Percentiles rank a stretch among this genome's conserved stretches.
Evolutionary conservation across 2,888 invertebrate genomes (phyloP).

Genomic region (Amphipoea oculea): DNA sequence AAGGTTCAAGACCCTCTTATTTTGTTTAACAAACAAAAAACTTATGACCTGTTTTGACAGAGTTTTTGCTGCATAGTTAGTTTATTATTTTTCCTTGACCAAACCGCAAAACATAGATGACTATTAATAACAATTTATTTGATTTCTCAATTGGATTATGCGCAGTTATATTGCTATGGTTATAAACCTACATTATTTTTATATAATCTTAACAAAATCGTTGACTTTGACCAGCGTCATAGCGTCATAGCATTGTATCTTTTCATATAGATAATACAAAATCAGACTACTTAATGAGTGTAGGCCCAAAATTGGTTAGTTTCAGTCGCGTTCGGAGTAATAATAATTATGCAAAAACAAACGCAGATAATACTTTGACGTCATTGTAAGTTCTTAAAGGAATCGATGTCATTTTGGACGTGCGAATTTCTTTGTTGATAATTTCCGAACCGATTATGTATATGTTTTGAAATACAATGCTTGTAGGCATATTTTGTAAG

Average conservation of each 20-base stretch:
- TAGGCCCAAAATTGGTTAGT: not conserved
- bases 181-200: not conserved
- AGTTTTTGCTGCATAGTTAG: slow-evolving; percentile 36
- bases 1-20: slow-evolving; percentile 8
- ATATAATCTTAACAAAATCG: not conserved
- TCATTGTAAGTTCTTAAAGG: slow-evolving; percentile 27
- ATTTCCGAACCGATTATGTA: slow-evolving; percentile 1
- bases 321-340: slow-evolving; percentile 10
- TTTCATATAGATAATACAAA: not conserved
- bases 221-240: not conserved
- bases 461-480: slow-evolving; percentile 2
- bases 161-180: not conserved
- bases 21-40: slow-evolving; percentile 25
- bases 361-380: slow-evolving; percentile 53
- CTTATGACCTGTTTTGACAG: slow-evolving; percentile 11
- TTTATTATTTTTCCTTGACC: slow-evolving; percentile 46
- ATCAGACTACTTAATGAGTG: slow-evolving; percentile 10
- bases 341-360: slow-evolving; percentile 31
- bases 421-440: slow-evolving; percentile 46
- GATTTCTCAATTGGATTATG: slow-evolving; percentile 1
- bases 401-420: slow-evolving; percentile 25
- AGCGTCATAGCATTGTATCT: not conserved
- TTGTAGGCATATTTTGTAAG: slow-evolving; percentile 4
- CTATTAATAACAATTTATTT: slow-evolving; percentile 20
- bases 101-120: slow-evolving; percentile 35